Base-by-base conservation (phyloP, 2,888 invertebrate genomes). In the Ichneumon xanthorius region DNA sequence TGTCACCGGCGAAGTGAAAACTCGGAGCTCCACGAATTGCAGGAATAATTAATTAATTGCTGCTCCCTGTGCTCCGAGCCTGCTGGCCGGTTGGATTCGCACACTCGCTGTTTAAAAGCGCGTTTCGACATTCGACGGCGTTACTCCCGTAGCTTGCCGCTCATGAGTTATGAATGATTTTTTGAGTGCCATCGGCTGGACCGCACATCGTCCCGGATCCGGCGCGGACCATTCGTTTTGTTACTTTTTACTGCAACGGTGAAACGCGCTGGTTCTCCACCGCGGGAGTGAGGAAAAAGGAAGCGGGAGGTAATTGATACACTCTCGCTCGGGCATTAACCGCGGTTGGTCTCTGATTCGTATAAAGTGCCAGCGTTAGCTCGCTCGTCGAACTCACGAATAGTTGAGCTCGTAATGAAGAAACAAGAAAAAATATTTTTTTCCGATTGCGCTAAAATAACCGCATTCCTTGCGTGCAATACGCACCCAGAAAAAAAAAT, bases 161-260 rank as follows among this genome's bases (percentile, higher is more conserved):
- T 83, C 86, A 80, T 86, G 55, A 80, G 77, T 87, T 83, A 86
- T 88, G 87, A 83, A 88, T 76, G 87, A 82, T 83, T 85, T 88
- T 87, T 87, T 83, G 77, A 85, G 81, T 86, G 82, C 79, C 72
- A 73, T 71, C 63, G 58, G 75, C 80, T 45, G 11, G 40, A 53
- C 33, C 80, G 7, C 65, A 53, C 72, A 67, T 50, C 55, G 48
- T 26, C 45, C 58, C 6, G 19, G 76, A 53, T 16, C n/a, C 40
- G 22, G 30, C 72, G 22, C 58, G 26, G 58, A 33, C 73, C 65
- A 40, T 81, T 78, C 70, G 75, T 63, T 33, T 19, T 9, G 26
- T 61, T 61, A 33, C 61, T 33, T 30, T 61, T 61, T 33, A 6
- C 30, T 7, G 16, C 30, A 16, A 14, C 61, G 14, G 61, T 61